These are phyloP conservation scores for Sphenopsis melanotis DNA, from an alignment of 2,797 vertebrate genomes.

Conservation along the genomic window DNA sequence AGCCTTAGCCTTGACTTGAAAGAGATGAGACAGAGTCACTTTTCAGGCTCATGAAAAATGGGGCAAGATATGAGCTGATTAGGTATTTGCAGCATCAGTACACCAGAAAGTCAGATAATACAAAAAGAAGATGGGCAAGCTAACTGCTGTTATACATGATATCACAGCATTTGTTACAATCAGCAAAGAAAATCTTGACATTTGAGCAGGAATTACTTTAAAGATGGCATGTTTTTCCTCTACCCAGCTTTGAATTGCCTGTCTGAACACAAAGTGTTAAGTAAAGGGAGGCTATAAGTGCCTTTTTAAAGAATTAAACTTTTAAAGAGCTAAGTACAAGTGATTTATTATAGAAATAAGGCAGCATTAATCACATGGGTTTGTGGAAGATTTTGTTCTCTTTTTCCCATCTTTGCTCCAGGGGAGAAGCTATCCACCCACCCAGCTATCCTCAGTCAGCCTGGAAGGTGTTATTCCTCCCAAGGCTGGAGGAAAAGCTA, in stretches of 20 bases:
- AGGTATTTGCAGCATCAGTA: not conserved
- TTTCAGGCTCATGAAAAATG: not conserved
- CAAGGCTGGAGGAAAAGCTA: not conserved
- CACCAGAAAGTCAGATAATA: not conserved
- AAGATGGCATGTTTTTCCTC: not conserved
- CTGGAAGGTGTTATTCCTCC: not conserved
- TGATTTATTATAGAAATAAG: not conserved
- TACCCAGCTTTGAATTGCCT: not conserved
- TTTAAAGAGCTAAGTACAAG: not conserved
- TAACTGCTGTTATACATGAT: not conserved
- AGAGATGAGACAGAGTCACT: not conserved
- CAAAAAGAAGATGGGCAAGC: not conserved
- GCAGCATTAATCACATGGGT: not conserved
- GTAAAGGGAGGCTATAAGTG: not conserved
- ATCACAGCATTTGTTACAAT: not conserved
- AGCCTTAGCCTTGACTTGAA: not conserved
- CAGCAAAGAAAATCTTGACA: not conserved
- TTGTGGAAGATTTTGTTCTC: not conserved
- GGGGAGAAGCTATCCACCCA: not conserved
- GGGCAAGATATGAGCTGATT: not conserved
- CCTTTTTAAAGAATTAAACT: not conserved
- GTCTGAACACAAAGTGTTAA: not conserved
- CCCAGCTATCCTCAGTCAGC: not conserved
- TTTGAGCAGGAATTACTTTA: not conserved
- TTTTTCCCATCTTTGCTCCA: not conserved